Percentiles rank a stretch among this genome's conserved stretches.
Evolutionary conservation across 2,888 invertebrate genomes (phyloP).

Genomic region (Drosophila sordidapex): DNA sequence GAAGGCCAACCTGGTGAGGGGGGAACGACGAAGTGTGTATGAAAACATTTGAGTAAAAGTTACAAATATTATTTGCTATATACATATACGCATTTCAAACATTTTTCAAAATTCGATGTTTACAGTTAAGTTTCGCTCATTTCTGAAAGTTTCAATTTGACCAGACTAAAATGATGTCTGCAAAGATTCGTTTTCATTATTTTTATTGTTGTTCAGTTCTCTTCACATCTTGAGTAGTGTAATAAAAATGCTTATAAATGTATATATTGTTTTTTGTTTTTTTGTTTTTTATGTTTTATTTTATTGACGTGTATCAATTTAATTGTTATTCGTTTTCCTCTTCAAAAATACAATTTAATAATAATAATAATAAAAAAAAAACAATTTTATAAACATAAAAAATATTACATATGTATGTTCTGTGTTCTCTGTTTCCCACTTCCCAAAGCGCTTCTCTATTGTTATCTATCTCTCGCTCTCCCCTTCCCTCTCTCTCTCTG

Average conservation of each 20-base stretch:
- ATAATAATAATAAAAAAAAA: conserved; percentile 66
- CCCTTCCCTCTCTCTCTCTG: not conserved
- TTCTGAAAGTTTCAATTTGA: not conserved
- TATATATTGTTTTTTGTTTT: conserved; percentile 15
- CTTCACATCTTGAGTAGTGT: not conserved
- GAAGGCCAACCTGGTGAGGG: not conserved
- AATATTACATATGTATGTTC: conserved; percentile 74
- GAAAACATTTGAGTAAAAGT: not conserved
- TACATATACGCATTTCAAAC: not conserved
- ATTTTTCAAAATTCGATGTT: not conserved
- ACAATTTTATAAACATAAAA: conserved; percentile 74
- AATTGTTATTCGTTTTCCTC: conserved; percentile 70
- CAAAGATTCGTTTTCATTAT: not conserved
- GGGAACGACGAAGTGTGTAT: not conserved
- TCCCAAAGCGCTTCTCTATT: conserved; percentile 18
- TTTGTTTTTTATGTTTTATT: conserved; percentile 52
- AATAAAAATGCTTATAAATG: conserved; percentile 27
- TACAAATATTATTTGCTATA: not conserved
- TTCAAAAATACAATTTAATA: conserved; percentile 79
- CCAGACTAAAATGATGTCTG: not conserved
- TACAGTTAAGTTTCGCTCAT: not conserved
- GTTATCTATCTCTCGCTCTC: conserved; percentile 12
- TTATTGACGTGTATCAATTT: conserved; percentile 83
- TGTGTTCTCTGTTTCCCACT: conserved; percentile 37
- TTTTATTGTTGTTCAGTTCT: conserved; percentile 1